Conservation (phyloP, 1,140 invertebrate species). For the Cryptotermes secundus region DNA sequence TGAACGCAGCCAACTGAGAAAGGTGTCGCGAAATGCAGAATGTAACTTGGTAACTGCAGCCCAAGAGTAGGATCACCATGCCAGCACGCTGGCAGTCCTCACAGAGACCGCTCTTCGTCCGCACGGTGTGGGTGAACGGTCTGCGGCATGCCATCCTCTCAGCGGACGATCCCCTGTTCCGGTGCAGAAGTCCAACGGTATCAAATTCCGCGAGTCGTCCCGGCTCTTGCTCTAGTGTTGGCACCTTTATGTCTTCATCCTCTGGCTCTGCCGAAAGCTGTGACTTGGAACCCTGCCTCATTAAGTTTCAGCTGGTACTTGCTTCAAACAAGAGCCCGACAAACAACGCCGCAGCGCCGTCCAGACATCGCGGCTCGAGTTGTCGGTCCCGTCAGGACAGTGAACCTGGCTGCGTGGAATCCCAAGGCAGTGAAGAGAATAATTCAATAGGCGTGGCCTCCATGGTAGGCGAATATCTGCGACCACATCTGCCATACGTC, state of each 20-base stretch:
- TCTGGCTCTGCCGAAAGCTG: conserved; percentile 30
- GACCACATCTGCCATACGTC: conserved; percentile 23
- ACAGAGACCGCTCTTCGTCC: conserved; percentile 65
- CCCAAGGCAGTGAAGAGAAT: background rate
- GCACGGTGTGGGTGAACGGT: conserved; percentile 69
- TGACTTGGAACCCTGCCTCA: conserved; percentile 44
- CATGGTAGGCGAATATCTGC: conserved; percentile 5
- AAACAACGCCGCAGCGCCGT: background rate
- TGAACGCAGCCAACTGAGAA: background rate
- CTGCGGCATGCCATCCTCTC: conserved; percentile 68
- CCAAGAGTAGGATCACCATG: conserved; percentile 38
- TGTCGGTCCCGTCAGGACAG: conserved; percentile 21
- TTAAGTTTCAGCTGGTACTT: conserved; percentile 45
- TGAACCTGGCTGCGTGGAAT: background rate
- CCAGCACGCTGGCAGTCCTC: conserved; percentile 67
- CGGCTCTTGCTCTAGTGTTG: background rate
- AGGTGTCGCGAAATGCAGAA: background rate
- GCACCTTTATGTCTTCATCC: background rate
- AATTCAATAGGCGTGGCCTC: background rate
- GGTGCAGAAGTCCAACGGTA: conserved; percentile 28
- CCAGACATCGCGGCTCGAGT: background rate
- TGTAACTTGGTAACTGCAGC: too few species aligned
- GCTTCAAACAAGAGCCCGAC: conserved; percentile 23
- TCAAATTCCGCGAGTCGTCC: background rate
- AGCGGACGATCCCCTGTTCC: conserved; percentile 57